Evolutionary conservation across 2,797 vertebrate species (phyloP).

Genomic region (Phalanger gymnotis): DNA sequence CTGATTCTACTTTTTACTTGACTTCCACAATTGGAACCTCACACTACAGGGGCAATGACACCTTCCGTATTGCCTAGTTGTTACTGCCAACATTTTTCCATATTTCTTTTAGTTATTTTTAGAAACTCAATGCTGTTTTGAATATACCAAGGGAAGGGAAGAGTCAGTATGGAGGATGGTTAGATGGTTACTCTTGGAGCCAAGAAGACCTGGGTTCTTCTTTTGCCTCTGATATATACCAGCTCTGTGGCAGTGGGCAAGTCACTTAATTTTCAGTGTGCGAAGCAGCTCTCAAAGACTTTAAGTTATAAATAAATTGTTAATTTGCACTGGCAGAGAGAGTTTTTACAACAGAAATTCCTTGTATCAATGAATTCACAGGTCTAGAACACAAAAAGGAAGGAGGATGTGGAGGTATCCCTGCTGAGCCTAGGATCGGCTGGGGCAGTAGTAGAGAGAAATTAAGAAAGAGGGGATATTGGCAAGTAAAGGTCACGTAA

Average conservation of each 20-base stretch:
- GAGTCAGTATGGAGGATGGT: background rate
- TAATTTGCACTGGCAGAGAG: background rate
- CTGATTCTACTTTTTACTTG: background rate
- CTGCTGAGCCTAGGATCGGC: background rate
- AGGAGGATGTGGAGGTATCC: background rate
- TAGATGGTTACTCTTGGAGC: background rate
- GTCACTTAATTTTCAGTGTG: background rate
- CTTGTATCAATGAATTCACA: background rate
- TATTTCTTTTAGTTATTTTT: background rate
- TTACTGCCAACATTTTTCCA: background rate
- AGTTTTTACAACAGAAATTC: background rate
- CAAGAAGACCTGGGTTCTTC: background rate
- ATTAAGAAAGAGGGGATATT: background rate
- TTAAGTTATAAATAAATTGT: background rate
- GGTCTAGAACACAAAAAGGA: background rate
- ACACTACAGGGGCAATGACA: background rate
- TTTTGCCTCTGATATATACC: background rate
- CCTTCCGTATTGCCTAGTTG: background rate
- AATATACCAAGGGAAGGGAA: background rate
- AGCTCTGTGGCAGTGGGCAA: background rate
- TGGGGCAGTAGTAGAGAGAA: background rate
- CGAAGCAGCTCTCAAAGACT: background rate
- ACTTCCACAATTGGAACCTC: background rate
- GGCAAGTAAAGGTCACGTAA: background rate
- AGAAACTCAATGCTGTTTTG: background rate